A percentile compares a stretch with the other conserved stretches of the same genome.
These are phyloP conservation scores for Andricus grossulariae DNA, from an alignment of 1,140 invertebrate species.

Conservation along the genomic window DNA sequence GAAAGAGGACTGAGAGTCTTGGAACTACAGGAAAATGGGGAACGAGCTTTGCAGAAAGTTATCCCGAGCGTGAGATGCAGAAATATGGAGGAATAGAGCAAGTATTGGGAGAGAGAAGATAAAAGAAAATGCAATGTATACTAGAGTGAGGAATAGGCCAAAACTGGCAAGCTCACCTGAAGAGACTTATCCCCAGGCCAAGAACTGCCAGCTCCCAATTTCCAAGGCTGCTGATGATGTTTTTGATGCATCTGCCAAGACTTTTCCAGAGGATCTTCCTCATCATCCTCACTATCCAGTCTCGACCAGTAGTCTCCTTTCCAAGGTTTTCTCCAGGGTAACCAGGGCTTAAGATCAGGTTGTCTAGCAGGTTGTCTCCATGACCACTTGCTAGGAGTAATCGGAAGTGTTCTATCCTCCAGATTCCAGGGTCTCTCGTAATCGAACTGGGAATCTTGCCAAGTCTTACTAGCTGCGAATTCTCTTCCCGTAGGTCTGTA, in stretches of 20 bases:
- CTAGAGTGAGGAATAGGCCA: no score
- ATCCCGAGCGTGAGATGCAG: no score
- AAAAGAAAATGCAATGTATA: no score
- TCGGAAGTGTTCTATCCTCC: conserved; percentile 33
- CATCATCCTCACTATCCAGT: conserved; percentile 41
- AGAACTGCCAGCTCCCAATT: not conserved
- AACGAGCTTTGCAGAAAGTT: no score
- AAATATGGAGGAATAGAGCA: no score
- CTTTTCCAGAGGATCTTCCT: conserved; percentile 35
- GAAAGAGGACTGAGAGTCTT: no score
- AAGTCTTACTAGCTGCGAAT: conserved; percentile 42
- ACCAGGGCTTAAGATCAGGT: conserved; percentile 49
- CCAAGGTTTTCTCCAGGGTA: conserved; percentile 49
- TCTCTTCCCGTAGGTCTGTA: conserved; percentile 45
- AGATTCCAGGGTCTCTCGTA: conserved; percentile 49
- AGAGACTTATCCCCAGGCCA: conserved; percentile 3
- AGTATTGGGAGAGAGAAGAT: no score
- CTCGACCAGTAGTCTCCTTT: conserved; percentile 55
- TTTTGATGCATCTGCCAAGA: conserved; percentile 38
- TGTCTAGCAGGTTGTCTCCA: conserved; percentile 44
- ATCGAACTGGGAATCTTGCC: conserved; percentile 40
- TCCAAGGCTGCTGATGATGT: conserved; percentile 43
- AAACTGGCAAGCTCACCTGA: not conserved
- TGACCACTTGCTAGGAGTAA: conserved; percentile 49
- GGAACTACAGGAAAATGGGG: no score